A percentile compares a stretch with the other conserved stretches of the same genome.
These are phyloP conservation scores for Eudemis profundana DNA, from an alignment of 2,888 invertebrate species.

Conservation along the genomic window DNA sequence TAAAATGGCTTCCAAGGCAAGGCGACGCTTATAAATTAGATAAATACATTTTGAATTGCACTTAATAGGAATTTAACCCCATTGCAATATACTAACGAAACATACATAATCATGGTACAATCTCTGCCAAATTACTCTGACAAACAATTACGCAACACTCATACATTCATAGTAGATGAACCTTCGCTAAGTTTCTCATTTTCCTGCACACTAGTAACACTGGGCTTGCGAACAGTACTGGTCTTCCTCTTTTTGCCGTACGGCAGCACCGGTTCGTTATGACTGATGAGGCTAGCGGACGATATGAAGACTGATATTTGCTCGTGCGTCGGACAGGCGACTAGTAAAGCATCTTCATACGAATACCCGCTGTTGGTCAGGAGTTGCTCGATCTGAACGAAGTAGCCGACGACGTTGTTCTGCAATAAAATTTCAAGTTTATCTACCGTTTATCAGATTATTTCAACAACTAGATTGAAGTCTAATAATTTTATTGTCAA, in stretches of 20 bases:
- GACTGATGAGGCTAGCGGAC: slow-evolving; percentile 89
- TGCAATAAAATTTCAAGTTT: slow-evolving; percentile 64
- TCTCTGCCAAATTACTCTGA: not conserved
- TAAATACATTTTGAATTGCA: slow-evolving; percentile 25
- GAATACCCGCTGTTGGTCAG: slow-evolving; percentile 90
- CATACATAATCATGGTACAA: not conserved
- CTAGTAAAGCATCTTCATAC: slow-evolving; percentile 92
- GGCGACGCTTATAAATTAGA: slow-evolving; percentile 12
- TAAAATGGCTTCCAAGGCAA: too few species aligned
- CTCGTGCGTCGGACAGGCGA: slow-evolving; percentile 96
- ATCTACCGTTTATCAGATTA: not conserved
- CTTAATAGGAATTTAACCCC: slow-evolving; percentile 8
- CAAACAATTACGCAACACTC: slow-evolving; percentile 11
- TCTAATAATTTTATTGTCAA: too few species aligned
- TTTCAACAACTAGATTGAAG: not conserved
- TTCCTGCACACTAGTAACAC: slow-evolving; percentile 67
- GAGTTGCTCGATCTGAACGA: slow-evolving; percentile 93
- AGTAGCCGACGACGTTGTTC: slow-evolving; percentile 95
- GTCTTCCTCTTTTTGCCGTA: slow-evolving; percentile 74
- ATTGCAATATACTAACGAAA: not conserved
- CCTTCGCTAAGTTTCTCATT: slow-evolving; percentile 50
- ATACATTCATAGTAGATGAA: slow-evolving; percentile 40
- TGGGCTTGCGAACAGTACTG: slow-evolving; percentile 67
- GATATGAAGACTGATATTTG: slow-evolving; percentile 96
- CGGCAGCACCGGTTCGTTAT: slow-evolving; percentile 74